Evolutionary conservation across 2,113 vertebrate genomes (phyloP).

Genomic region (Agapornis roseicollis): DNA sequence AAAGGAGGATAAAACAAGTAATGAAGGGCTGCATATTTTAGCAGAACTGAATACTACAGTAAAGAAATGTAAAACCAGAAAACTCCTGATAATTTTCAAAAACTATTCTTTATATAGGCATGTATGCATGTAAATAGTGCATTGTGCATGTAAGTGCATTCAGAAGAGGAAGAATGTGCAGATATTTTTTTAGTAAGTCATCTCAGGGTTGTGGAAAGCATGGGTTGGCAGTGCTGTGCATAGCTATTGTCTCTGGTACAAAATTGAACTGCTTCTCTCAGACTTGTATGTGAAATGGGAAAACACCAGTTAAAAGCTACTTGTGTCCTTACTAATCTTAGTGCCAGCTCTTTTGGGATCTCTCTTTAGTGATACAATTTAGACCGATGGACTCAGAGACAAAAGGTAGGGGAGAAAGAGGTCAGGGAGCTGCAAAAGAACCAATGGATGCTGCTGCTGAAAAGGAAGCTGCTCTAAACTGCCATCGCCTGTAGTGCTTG

Average conservation of each 20-base stretch:
- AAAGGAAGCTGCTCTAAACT: background rate
- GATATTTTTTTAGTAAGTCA: accelerated
- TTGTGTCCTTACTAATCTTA: background rate
- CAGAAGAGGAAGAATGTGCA: background rate
- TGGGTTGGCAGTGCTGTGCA: background rate
- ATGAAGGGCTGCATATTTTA: background rate
- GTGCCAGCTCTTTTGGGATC: background rate
- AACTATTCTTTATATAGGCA: background rate
- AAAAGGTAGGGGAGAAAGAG: background rate
- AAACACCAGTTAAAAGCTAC: background rate
- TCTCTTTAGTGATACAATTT: background rate
- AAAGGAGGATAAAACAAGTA: background rate
- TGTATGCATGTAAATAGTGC: background rate
- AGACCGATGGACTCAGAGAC: background rate
- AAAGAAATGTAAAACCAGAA: background rate
- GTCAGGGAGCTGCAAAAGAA: background rate
- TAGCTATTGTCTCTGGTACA: background rate
- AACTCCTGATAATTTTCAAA: background rate
- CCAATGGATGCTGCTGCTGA: background rate
- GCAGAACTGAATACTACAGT: background rate
- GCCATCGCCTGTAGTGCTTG: background rate
- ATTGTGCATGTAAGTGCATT: no score
- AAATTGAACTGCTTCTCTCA: background rate
- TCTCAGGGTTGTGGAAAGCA: background rate
- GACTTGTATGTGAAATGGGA: background rate